These are phyloP conservation scores for Odontomachus brunneus DNA, from an alignment of 1,140 invertebrate species.

Conservation along the genomic window DNA sequence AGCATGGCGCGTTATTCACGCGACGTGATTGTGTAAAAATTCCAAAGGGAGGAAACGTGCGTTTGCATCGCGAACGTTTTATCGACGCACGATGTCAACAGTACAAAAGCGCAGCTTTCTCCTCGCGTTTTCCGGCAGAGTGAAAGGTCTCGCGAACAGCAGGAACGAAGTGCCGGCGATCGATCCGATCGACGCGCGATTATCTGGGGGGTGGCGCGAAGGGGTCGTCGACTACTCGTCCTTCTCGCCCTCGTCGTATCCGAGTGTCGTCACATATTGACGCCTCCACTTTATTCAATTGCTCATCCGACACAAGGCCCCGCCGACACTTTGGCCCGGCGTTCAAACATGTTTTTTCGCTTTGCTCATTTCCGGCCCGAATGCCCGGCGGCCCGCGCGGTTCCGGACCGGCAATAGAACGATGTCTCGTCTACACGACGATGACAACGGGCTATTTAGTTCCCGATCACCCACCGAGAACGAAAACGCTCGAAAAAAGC, in stretches of 20 bases:
- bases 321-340: conserved; percentile 64
- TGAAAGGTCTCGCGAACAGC: neutral
- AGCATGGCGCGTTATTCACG: too few relatives aligned
- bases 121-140: neutral
- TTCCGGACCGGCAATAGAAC: conserved; percentile 70
- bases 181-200: conserved; percentile 29
- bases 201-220: conserved; percentile 52
- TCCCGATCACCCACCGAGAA: conserved; percentile 65
- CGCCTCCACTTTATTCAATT: conserved; percentile 80
- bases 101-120: neutral
- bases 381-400: conserved; percentile 73
- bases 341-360: conserved; percentile 82
- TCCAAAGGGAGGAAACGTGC: neutral
- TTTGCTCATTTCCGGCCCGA: conserved; percentile 79
- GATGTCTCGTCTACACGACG: conserved; percentile 55
- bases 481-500: conserved; percentile 48
- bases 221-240: conserved; percentile 47
- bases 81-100: neutral
- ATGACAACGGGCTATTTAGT: conserved; percentile 64
- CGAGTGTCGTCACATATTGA: conserved; percentile 77
- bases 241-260: conserved; percentile 61
- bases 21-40: neutral
- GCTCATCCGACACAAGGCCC: conserved; percentile 74
- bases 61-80: neutral
- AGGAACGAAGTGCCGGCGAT: neutral